phyloP scores from a whole-genome alignment of 2,113 vertebrate genomes.

The Elachura formosa region DNA sequence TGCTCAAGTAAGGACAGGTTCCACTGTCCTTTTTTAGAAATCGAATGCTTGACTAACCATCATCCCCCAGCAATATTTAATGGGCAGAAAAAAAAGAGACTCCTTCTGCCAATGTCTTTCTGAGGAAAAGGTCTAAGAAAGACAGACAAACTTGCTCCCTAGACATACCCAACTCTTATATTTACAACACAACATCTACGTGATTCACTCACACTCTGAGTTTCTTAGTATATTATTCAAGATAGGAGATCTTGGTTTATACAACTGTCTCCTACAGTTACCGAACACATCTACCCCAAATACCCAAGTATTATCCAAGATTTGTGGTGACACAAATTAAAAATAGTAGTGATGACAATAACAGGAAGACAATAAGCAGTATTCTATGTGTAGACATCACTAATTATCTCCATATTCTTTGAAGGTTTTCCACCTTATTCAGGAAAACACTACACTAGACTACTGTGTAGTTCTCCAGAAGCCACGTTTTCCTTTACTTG shows the following conservation, averaged over 20 bases:
- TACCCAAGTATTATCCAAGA: neutral
- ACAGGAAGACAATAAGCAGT: neutral
- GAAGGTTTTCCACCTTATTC: neutral
- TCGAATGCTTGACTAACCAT: neutral
- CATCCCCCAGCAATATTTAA: neutral
- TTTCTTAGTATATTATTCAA: neutral
- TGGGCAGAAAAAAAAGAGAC: neutral
- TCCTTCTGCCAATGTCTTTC: neutral
- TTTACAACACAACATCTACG: neutral
- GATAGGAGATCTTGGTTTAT: neutral
- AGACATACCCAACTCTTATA: neutral
- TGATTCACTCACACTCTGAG: fast-evolving
- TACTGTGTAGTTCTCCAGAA: neutral
- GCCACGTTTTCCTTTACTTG: neutral
- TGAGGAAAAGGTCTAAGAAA: neutral
- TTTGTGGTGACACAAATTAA: neutral
- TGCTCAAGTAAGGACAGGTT: neutral
- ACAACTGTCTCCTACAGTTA: neutral
- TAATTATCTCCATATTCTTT: neutral
- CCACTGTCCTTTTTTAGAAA: neutral
- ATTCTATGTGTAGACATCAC: neutral
- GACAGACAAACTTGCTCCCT: neutral
- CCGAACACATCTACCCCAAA: neutral
- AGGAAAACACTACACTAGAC: neutral
- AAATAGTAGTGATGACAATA: neutral